These are phyloP conservation scores for Muscidifurax raptorellus DNA, from an alignment of 1,140 invertebrate species.

Conservation along the genomic window DNA sequence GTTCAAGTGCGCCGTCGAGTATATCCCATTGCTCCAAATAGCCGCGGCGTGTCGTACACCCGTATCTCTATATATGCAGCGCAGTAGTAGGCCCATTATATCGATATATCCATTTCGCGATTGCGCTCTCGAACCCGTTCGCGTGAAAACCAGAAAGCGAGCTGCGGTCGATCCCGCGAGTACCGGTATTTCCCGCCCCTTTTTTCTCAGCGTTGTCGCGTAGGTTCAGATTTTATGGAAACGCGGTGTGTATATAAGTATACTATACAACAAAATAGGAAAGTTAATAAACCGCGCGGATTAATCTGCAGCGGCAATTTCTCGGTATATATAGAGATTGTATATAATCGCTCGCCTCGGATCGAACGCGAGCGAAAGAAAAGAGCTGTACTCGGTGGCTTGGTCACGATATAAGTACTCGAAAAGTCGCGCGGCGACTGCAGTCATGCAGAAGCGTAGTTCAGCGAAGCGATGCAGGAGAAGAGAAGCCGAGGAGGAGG, in stretches of 20 bases:
- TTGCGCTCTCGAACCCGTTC: slow-evolving; percentile 25
- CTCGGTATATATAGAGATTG: too few relatives aligned
- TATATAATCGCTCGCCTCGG: slow-evolving; percentile 36
- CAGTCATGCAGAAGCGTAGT: background rate
- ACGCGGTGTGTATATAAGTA: too few relatives aligned
- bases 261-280: too few relatives aligned
- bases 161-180: background rate
- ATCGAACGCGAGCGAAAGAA: slow-evolving; percentile 37
- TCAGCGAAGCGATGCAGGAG: slow-evolving; percentile 1
- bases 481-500: background rate
- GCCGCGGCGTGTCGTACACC: slow-evolving; percentile 16
- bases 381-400: background rate
- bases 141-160: slow-evolving; percentile 14
- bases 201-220: background rate
- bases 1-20: slow-evolving; percentile 45
- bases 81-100: too few relatives aligned
- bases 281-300: background rate
- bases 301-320: slow-evolving; percentile 17
- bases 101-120: slow-evolving; percentile 50
- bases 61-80: too few relatives aligned
- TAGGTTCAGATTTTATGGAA: slow-evolving; percentile 22
- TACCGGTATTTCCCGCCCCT: background rate
- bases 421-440: slow-evolving; percentile 56
- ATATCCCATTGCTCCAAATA: slow-evolving; percentile 62
- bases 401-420: slow-evolving; percentile 66